These are phyloP conservation scores for Gouania willdenowi DNA, from an alignment of 2,797 vertebrate genomes.

Conservation along the genomic window DNA sequence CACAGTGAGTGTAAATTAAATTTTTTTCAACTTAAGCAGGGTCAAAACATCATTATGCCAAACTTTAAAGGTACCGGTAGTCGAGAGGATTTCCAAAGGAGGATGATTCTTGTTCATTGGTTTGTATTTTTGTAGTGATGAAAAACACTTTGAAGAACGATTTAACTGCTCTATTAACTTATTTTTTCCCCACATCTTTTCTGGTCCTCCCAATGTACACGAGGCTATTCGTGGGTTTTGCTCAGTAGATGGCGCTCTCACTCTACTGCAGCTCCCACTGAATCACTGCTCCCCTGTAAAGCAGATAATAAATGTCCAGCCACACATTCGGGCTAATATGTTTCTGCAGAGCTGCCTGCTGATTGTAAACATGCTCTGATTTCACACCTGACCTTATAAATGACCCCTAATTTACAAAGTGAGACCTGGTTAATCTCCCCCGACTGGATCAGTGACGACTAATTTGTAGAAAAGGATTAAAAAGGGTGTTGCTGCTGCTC, in stretches of 20 bases:
- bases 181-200: too few relatives aligned
- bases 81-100: too few relatives aligned
- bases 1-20: too few relatives aligned
- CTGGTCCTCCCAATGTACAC: too few relatives aligned
- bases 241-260: constrained; percentile 69
- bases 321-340: constrained; percentile 35
- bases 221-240: rapidly evolving
- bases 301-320: constrained; percentile 45
- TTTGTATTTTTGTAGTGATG: too few relatives aligned
- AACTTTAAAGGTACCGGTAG: too few relatives aligned
- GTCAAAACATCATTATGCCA: too few relatives aligned
- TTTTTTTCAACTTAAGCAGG: too few relatives aligned
- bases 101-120: too few relatives aligned
- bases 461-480: constrained; percentile 29
- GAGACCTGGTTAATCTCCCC: constrained; percentile 28
- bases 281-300: not conserved
- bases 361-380: constrained; percentile 36
- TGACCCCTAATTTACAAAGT: constrained; percentile 47
- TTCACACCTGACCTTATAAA: constrained; percentile 34
- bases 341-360: constrained; percentile 14
- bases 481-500: constrained; percentile 15
- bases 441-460: constrained; percentile 26
- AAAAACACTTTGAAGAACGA: too few relatives aligned
- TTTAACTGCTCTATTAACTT: too few relatives aligned
- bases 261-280: constrained; percentile 9